These are phyloP conservation scores for Lepidocolaptes lacrymiger DNA, from an alignment of 2,797 vertebrate species.

Conservation along the genomic window DNA sequence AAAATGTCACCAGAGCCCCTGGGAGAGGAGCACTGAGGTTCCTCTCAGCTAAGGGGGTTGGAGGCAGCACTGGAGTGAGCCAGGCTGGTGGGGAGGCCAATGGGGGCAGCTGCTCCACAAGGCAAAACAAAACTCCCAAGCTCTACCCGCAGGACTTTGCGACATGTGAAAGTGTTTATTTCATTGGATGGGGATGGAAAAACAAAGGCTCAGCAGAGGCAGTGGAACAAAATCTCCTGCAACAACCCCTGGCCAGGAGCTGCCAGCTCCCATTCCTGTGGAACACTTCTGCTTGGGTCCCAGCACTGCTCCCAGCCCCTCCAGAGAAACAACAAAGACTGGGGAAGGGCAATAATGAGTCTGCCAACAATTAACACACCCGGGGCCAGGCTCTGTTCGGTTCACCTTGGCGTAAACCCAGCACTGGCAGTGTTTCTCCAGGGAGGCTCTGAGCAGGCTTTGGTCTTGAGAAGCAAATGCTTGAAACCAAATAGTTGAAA, in stretches of 20 bases:
- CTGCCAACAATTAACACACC: neutral
- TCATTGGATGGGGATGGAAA: conserved; percentile 24
- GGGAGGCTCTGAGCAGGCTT: neutral
- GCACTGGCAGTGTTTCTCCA: neutral
- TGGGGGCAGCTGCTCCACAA: accelerated
- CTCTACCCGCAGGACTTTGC: accelerated
- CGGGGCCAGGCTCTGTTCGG: neutral
- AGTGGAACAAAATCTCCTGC: neutral
- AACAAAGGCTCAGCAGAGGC: conserved; percentile 9
- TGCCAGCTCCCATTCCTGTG: conserved; percentile 38
- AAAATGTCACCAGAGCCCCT: neutral
- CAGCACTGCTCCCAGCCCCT: neutral
- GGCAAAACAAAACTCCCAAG: neutral
- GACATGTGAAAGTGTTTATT: conserved; percentile 32
- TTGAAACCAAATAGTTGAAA: neutral
- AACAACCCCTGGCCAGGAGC: neutral
- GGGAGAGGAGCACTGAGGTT: neutral
- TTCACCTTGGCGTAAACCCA: neutral
- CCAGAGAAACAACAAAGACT: neutral
- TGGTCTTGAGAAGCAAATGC: neutral
- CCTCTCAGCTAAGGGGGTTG: neutral
- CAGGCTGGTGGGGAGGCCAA: neutral
- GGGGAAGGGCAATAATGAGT: neutral
- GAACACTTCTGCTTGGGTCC: neutral
- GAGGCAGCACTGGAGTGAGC: accelerated